Percentiles rank a stretch among this genome's conserved stretches.
Conservation (phyloP, 2,797 vertebrate genomes). For the Lophotriccus pileatus region DNA sequence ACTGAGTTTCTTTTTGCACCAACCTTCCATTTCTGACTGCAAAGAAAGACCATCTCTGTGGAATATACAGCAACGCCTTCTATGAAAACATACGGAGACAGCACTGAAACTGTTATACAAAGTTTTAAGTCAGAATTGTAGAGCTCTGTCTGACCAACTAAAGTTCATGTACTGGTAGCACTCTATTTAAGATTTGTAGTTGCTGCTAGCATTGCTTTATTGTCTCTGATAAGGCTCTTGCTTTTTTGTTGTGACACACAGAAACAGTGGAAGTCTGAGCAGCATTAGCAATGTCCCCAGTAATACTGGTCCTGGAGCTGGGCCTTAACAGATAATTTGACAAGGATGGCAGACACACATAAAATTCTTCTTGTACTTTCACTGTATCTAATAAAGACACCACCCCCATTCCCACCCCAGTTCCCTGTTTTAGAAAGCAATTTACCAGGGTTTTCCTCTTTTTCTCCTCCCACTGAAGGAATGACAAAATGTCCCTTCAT, state of each 20-base stretch:
- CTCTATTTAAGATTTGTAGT: neutral
- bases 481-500: neutral
- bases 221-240: neutral
- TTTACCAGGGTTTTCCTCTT: neutral
- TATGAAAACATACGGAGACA: neutral
- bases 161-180: neutral
- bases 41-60: neutral
- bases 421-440: neutral
- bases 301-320: neutral
- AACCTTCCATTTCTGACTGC: neutral
- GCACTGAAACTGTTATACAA: neutral
- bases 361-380: neutral
- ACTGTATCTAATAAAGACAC: neutral
- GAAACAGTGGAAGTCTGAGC: neutral
- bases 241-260: neutral
- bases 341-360: neutral
- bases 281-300: neutral
- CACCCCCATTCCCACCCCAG: neutral
- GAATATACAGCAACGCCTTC: neutral
- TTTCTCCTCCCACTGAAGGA: neutral
- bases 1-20: neutral
- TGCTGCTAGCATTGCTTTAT: neutral
- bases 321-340: neutral
- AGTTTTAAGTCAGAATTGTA: neutral
- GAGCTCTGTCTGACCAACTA: neutral